Evolutionary conservation across 2,113 vertebrate species (phyloP).

Genomic region (Platanista minor): DNA sequence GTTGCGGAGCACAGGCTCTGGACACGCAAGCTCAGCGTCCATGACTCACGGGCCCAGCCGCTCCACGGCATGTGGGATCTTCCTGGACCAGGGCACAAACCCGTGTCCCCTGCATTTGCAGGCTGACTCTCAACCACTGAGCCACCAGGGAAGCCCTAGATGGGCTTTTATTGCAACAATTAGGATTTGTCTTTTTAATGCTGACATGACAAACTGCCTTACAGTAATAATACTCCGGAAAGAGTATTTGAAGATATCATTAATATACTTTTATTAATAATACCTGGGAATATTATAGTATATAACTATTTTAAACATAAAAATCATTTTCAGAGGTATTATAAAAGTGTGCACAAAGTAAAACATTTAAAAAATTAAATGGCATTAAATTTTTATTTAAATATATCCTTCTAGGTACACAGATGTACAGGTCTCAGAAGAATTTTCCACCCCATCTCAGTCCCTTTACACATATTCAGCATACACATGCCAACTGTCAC

Average conservation of each 20-base stretch:
- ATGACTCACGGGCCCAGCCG: no score
- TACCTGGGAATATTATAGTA: not conserved
- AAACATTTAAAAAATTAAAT: not conserved
- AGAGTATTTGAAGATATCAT: not conserved
- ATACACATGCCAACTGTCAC: not conserved
- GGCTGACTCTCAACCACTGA: no score
- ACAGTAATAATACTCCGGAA: not conserved
- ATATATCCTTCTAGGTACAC: not conserved
- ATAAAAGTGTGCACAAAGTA: not conserved
- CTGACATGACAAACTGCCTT: not conserved
- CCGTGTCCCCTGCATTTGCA: no score
- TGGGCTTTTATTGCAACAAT: not conserved
- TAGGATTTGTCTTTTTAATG: slow-evolving; percentile 1
- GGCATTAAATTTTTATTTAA: not conserved
- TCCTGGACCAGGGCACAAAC: no score
- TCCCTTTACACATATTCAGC: not conserved
- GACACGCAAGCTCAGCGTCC: no score
- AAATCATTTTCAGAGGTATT: not conserved
- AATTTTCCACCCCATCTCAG: not conserved
- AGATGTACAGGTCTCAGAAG: not conserved
- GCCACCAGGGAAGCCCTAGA: no score
- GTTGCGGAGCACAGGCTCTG: no score
- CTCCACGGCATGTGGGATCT: no score
- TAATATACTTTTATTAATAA: not conserved
- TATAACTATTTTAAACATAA: not conserved